Evolutionary conservation across 2,888 invertebrate genomes (phyloP).

Genomic region (Caenorhabditis sp.): DNA sequence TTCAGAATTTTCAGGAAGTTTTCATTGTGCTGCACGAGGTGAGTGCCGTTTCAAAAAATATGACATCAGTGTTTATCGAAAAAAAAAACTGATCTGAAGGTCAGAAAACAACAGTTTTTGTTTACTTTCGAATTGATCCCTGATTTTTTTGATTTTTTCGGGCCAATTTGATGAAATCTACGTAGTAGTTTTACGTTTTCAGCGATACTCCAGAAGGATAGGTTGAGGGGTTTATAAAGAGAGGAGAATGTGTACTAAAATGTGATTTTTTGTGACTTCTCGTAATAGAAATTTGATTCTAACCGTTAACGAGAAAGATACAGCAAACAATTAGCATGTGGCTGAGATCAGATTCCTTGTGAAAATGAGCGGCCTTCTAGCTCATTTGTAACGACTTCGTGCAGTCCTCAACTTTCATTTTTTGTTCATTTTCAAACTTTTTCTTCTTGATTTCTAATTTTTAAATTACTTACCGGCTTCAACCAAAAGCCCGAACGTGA

Average conservation of each 20-base stretch:
- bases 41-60: background rate
- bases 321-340: background rate
- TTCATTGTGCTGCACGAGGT: background rate
- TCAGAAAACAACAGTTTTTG: conserved; percentile 9
- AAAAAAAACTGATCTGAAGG: no score
- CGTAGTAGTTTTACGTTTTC: conserved; percentile 8
- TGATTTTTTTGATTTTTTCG: no score
- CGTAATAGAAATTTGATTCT: background rate
- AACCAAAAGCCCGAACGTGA: conserved; percentile 64
- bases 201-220: background rate
- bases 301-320: background rate
- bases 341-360: background rate
- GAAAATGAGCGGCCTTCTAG: background rate
- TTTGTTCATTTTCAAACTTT: background rate
- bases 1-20: background rate
- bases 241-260: background rate
- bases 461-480: conserved; percentile 57
- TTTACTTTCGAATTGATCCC: background rate
- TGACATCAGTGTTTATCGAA: conserved; percentile 2
- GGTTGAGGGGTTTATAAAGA: background rate
- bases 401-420: no score
- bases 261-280: no score
- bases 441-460: background rate
- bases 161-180: background rate
- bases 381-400: no score